A percentile compares a stretch with the other conserved stretches of the same genome.
Conservation (phyloP, 1,140 invertebrate species). For the Thaumatotibia leucotreta region DNA sequence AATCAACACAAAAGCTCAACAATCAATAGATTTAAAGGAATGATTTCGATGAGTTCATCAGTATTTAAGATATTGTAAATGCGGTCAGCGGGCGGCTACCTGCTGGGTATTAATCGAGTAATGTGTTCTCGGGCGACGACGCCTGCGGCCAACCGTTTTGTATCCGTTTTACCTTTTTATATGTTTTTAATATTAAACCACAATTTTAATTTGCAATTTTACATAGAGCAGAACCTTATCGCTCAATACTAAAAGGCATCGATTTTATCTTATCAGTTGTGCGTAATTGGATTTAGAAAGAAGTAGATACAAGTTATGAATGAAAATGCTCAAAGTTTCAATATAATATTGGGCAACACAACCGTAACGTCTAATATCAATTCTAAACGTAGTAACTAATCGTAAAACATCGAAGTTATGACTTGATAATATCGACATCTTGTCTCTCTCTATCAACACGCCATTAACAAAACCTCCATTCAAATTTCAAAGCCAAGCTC, state of each 20-base stretch:
- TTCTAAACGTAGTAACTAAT: neutral
- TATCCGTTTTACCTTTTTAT: neutral
- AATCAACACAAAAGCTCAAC: conserved; percentile 38
- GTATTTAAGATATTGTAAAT: conserved; percentile 53
- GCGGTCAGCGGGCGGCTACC: conserved; percentile 52
- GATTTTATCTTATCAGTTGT: no score
- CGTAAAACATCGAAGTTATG: neutral
- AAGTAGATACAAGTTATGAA: no score
- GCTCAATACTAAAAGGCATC: neutral
- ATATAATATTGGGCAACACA: neutral
- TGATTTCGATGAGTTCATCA: conserved; percentile 61
- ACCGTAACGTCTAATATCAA: neutral
- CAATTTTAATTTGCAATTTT: neutral
- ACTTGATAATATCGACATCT: neutral
- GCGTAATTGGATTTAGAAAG: no score
- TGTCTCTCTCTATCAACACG: neutral
- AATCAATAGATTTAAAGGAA: conserved; percentile 51
- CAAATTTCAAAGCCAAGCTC: neutral
- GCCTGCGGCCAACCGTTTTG: conserved; percentile 10
- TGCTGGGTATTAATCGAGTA: conserved; percentile 60
- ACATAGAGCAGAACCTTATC: neutral
- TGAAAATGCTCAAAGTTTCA: no score
- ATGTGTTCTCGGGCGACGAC: neutral
- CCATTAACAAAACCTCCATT: neutral
- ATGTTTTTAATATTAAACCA: neutral